Percentiles rank a stretch among this genome's conserved stretches.
phyloP scores from a whole-genome alignment of 2,113 vertebrate genomes.

The Mandrillus leucophaeus region DNA sequence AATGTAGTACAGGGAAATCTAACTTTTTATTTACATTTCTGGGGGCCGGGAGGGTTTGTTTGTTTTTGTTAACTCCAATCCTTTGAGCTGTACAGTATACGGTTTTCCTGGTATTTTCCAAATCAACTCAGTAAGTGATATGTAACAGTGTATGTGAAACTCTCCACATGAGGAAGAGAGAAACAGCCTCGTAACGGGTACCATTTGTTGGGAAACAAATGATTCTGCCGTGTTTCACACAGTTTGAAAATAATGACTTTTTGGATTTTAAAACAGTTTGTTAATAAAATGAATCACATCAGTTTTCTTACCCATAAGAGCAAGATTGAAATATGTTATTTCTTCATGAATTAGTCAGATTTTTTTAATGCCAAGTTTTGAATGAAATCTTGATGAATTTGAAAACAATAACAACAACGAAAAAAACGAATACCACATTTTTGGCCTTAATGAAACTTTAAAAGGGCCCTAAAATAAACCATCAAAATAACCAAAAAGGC shows the following conservation, averaged over 20 bases:
- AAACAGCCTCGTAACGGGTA: slow-evolving; percentile 46
- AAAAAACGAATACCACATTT: not conserved
- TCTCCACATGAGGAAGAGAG: slow-evolving; percentile 56
- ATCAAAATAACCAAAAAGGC: not conserved
- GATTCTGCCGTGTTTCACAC: slow-evolving; percentile 35
- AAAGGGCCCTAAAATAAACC: not conserved
- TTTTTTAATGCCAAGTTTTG: slow-evolving; percentile 42
- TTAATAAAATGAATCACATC: slow-evolving; percentile 63
- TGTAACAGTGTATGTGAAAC: slow-evolving; percentile 57
- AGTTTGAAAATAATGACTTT: slow-evolving; percentile 51
- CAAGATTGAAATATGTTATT: slow-evolving; percentile 24
- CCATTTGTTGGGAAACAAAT: slow-evolving; percentile 64
- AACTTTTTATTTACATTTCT: slow-evolving; percentile 82
- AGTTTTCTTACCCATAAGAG: not conserved
- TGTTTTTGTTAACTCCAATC: slow-evolving; percentile 69
- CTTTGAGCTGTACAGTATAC: slow-evolving; percentile 23
- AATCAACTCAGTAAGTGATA: slow-evolving; percentile 59
- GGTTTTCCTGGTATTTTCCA: slow-evolving; percentile 71
- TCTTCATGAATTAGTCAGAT: slow-evolving; percentile 43
- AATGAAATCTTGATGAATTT: slow-evolving; percentile 25
- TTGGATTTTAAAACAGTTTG: slow-evolving; percentile 32
- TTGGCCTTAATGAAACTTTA: not conserved
- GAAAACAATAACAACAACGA: not conserved
- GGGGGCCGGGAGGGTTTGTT: slow-evolving; percentile 39
- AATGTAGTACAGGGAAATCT: slow-evolving; percentile 82